Percentiles rank a stretch among this genome's conserved stretches.
These are phyloP conservation scores for Micropoecilia bifurca DNA, from an alignment of 2,797 vertebrate genomes.

Conservation along the genomic window DNA sequence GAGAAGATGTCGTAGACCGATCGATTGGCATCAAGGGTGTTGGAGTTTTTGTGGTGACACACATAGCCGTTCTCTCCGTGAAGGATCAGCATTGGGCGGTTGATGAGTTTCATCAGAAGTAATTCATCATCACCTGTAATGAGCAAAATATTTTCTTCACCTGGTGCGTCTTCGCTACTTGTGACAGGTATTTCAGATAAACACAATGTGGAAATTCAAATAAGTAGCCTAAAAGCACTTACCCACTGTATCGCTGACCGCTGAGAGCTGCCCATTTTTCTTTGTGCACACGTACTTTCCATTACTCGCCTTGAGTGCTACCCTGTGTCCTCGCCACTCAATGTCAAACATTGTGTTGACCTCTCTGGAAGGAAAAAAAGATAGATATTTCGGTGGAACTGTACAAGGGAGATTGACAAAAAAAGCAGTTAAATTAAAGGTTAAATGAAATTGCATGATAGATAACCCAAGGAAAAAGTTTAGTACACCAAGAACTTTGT, in stretches of 20 bases:
- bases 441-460: background rate
- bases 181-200: background rate
- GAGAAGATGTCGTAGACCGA: conserved; percentile 95
- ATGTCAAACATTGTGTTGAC: conserved; percentile 93
- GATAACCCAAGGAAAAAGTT: background rate
- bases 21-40: conserved; percentile 91
- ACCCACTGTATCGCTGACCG: conserved; percentile 90
- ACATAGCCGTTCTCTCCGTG: conserved; percentile 93
- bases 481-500: background rate
- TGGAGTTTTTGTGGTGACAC: conserved; percentile 92
- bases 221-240: conserved; percentile 56
- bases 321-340: conserved; percentile 89
- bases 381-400: background rate
- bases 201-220: background rate
- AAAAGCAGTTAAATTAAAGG: background rate
- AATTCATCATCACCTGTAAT: conserved; percentile 89
- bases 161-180: background rate
- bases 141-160: conserved; percentile 8
- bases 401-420: background rate
- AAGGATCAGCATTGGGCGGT: conserved; percentile 94
- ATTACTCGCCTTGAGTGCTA: conserved; percentile 92
- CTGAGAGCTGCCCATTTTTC: conserved; percentile 95
- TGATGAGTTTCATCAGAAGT: conserved; percentile 94
- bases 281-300: conserved; percentile 95
- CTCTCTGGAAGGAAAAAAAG: conserved; percentile 76